These are phyloP conservation scores for Oryzias curvinotus DNA, from an alignment of 2,113 vertebrate species.

Conservation along the genomic window DNA sequence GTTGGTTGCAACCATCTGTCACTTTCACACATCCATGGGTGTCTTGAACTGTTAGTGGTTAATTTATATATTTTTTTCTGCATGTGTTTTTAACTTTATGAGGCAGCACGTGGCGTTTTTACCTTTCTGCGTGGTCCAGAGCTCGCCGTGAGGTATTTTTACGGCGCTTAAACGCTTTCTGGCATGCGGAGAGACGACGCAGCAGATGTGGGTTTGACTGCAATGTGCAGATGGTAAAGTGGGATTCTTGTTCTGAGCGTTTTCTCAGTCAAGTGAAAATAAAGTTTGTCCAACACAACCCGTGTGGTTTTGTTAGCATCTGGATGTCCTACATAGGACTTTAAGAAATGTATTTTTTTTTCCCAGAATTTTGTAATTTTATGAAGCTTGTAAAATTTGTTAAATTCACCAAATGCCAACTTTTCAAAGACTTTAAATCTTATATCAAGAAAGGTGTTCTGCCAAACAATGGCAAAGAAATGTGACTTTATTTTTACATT, in stretches of 20 bases:
- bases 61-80: slow-evolving; percentile 8
- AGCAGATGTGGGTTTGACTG: slow-evolving; percentile 51
- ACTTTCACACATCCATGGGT: slow-evolving; percentile 1
- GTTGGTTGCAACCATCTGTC: slow-evolving; percentile 11
- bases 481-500: no score
- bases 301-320: neutral
- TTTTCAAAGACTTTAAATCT: no score
- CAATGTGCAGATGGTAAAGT: slow-evolving; percentile 48
- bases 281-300: neutral
- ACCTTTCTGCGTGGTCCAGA: slow-evolving; percentile 47
- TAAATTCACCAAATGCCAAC: no score
- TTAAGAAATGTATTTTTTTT: no score
- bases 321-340: neutral
- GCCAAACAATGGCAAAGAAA: no score
- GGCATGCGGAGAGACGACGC: slow-evolving; percentile 50
- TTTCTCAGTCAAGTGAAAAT: slow-evolving; percentile 14
- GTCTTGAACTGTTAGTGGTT: slow-evolving; percentile 16
- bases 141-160: slow-evolving; percentile 50
- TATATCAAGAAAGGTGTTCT: no score
- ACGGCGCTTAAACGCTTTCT: slow-evolving; percentile 57
- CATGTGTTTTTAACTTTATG: neutral
- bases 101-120: neutral
- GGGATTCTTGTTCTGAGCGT: slow-evolving; percentile 4
- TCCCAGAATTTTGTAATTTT: no score
- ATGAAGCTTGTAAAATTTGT: no score